Evolutionary conservation across 1,140 invertebrate genomes (phyloP).

Genomic region (Copidosoma floridanum): DNA sequence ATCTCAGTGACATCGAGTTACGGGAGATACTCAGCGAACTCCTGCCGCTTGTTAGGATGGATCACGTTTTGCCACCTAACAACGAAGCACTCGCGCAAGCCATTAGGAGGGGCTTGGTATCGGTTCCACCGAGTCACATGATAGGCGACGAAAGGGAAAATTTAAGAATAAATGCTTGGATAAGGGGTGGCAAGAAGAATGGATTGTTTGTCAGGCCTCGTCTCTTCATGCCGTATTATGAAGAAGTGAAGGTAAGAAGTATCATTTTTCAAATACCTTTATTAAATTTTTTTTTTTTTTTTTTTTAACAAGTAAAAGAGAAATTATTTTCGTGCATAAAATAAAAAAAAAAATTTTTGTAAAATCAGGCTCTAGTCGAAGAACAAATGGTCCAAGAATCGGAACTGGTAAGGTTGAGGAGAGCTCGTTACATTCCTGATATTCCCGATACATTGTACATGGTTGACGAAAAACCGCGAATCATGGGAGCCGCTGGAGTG

Average conservation of each 20-base stretch:
- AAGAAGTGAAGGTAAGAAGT: slow-evolving; percentile 84
- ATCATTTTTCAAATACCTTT: too few relatives aligned
- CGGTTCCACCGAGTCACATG: slow-evolving; percentile 84
- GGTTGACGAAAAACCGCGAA: slow-evolving; percentile 69
- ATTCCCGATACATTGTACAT: slow-evolving; percentile 95
- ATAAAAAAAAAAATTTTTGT: not conserved
- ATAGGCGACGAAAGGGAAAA: slow-evolving; percentile 71
- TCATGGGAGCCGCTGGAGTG: slow-evolving; percentile 64
- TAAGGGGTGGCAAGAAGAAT: slow-evolving; percentile 73
- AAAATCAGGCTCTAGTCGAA: slow-evolving; percentile 73
- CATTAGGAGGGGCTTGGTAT: slow-evolving; percentile 81
- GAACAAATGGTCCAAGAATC: slow-evolving; percentile 79
- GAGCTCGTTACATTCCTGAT: slow-evolving; percentile 68
- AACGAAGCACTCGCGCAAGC: slow-evolving; percentile 76
- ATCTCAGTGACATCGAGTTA: slow-evolving; percentile 83
- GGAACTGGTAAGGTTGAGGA: slow-evolving; percentile 71
- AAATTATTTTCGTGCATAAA: not conserved
- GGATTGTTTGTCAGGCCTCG: slow-evolving; percentile 82
- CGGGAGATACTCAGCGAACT: slow-evolving; percentile 83
- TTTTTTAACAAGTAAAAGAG: slow-evolving; percentile 1
- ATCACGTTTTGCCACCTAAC: slow-evolving; percentile 85
- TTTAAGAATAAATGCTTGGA: slow-evolving; percentile 81
- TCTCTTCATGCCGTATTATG: slow-evolving; percentile 90
- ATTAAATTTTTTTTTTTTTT: slow-evolving; percentile 6
- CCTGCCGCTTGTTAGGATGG: slow-evolving; percentile 79